Percentiles rank a stretch among this genome's conserved stretches.
These are phyloP conservation scores for Chloroclysta siterata DNA, from an alignment of 2,888 invertebrate species.

Conservation along the genomic window DNA sequence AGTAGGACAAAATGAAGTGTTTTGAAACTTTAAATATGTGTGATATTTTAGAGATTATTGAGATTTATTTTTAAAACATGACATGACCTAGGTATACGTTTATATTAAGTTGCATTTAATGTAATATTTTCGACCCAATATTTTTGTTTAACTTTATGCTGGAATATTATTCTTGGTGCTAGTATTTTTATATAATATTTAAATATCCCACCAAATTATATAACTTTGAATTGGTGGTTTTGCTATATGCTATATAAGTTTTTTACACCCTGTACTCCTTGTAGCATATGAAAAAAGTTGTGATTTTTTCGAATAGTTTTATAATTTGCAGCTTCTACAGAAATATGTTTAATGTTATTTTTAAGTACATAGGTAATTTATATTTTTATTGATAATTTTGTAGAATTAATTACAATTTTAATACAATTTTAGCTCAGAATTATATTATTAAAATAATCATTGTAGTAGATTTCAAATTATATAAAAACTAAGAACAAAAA, in stretches of 20 bases:
- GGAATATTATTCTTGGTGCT: constrained; percentile 19
- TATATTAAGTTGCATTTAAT: constrained; percentile 36
- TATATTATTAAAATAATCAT: too few species aligned
- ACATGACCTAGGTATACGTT: constrained; percentile 21
- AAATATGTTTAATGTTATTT: neutral
- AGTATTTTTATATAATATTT: constrained; percentile 2
- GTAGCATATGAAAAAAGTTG: too few species aligned
- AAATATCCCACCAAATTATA: constrained; percentile 19
- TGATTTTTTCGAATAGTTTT: neutral
- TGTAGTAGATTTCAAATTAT: too few species aligned
- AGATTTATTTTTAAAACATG: constrained; percentile 30
- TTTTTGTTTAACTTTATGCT: constrained; percentile 5
- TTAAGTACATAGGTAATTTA: neutral
- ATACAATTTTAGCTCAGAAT: too few species aligned
- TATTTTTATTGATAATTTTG: too few species aligned
- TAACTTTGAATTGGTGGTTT: neutral
- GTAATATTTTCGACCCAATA: constrained; percentile 16
- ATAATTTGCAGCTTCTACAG: constrained; percentile 1
- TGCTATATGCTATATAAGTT: neutral
- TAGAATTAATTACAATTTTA: too few species aligned
- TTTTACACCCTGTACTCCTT: too few species aligned
- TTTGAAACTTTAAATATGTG: constrained; percentile 20
- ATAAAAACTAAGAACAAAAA: too few species aligned
- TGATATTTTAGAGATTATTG: constrained; percentile 35
- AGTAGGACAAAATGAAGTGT: neutral